Conservation (phyloP, 2,888 invertebrate species). For the Drosophila kambysellisi region DNA sequence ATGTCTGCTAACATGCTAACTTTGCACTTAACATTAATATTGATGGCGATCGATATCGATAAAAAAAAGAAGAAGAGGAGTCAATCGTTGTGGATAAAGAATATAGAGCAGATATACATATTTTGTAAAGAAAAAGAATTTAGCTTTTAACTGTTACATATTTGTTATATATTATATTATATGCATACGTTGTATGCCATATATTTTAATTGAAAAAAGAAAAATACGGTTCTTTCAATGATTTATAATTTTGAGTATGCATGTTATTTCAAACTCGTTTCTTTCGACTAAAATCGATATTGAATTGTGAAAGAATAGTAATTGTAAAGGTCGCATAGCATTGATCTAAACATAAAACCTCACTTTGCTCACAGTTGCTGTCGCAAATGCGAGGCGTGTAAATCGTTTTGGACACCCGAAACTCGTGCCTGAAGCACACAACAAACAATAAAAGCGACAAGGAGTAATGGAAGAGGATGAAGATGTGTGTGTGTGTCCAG, state of each 20-base stretch:
- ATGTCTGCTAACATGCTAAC: too few relatives aligned
- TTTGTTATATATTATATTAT: too few relatives aligned
- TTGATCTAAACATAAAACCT: slow-evolving; percentile 27
- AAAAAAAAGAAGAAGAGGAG: too few relatives aligned
- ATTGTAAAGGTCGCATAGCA: slow-evolving; percentile 1
- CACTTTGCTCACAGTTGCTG: slow-evolving; percentile 8
- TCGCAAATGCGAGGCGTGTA: slow-evolving; percentile 52
- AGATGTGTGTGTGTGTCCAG: slow-evolving; percentile 51
- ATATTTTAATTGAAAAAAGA: too few relatives aligned
- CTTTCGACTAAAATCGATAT: neutral
- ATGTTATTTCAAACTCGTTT: neutral
- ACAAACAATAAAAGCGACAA: slow-evolving; percentile 43
- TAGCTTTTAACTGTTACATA: too few relatives aligned
- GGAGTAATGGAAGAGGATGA: slow-evolving; percentile 21
- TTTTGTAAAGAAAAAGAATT: too few relatives aligned
- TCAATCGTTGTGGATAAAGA: too few relatives aligned
- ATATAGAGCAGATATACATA: too few relatives aligned
- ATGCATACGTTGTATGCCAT: too few relatives aligned
- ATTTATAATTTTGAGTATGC: neutral
- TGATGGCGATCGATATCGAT: too few relatives aligned
- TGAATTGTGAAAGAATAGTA: neutral
- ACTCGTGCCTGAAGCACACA: slow-evolving; percentile 40
- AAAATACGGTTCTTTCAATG: neutral
- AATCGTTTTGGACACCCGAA: slow-evolving; percentile 74
- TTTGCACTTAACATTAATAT: too few relatives aligned